phyloP scores from a whole-genome alignment of 2,888 invertebrate species.

The Ichneumoninae sp. region DNA sequence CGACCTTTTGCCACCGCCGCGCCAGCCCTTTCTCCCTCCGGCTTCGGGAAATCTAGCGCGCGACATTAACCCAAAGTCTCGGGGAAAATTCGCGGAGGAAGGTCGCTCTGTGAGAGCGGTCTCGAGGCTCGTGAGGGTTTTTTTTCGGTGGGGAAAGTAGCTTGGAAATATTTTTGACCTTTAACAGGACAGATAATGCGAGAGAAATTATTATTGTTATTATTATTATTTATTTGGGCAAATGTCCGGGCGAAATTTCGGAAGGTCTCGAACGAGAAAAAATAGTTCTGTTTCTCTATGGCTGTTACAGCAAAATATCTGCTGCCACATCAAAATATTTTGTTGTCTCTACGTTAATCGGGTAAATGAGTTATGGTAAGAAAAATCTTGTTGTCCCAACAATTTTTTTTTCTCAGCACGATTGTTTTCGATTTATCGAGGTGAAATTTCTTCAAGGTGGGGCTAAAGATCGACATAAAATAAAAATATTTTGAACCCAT shows the following conservation, averaged over 20 bases:
- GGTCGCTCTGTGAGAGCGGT: not conserved
- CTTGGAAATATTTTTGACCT: slow-evolving; percentile 58
- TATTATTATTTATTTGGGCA: not conserved
- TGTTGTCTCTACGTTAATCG: too few species aligned
- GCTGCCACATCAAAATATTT: too few species aligned
- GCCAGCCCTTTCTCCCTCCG: not conserved
- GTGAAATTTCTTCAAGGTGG: not conserved
- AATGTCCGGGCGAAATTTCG: slow-evolving; percentile 33
- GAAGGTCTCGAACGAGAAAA: slow-evolving; percentile 1
- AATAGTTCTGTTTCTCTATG: not conserved
- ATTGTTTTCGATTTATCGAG: not conserved
- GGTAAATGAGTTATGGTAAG: too few species aligned
- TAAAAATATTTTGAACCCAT: too few species aligned
- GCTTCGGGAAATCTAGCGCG: slow-evolving; percentile 48
- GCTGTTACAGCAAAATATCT: not conserved
- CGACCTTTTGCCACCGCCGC: not conserved
- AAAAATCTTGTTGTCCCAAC: too few species aligned
- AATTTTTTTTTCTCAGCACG: too few species aligned
- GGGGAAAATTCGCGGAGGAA: not conserved
- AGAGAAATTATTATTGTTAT: not conserved
- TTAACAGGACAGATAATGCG: slow-evolving; percentile 4
- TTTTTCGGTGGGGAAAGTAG: slow-evolving; percentile 36
- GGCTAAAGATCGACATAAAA: too few species aligned
- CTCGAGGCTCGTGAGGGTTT: not conserved
- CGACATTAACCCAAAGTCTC: slow-evolving; percentile 31